Base-by-base conservation (phyloP, 30 jellyfish, hydroid and myxozoan genomes). In the Pelagia noctiluca region DNA sequence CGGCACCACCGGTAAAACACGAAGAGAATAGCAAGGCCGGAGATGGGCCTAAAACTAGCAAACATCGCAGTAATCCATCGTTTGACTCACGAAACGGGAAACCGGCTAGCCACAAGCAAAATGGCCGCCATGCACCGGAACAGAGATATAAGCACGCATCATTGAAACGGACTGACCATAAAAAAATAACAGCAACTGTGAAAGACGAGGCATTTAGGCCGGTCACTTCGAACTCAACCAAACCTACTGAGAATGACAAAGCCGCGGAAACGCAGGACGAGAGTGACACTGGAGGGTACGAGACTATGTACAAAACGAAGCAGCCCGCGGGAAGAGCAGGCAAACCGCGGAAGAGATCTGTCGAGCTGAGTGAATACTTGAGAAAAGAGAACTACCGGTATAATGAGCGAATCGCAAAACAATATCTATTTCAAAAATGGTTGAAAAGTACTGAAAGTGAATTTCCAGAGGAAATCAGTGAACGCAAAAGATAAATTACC, bases 391-490 rank as follows among this genome's bases (percentile, higher is more conserved):
- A 86, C 42, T 75, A 75, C 62, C 79, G 78, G 28, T 86, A 86
- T 38, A 86, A 86, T 38, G 96, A 86, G 50, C 46, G 88, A 3
- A 50, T 83, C 11, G 88, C 96, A 30, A 86, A 86, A 37, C 90
- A 76, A 66, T 86, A 62, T 26, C 53, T 86, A 63, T 86, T 86
- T 76, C 89, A 86, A 74, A 75, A 76, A 49, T 86, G 96, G 96
- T 18, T 86, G 50, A 35, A 42, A 19, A 86, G 89, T 32, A 86
- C 87, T 5, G 88, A 74, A 37, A 29, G 34, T 18, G 86, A 86
- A 42, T 62, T 74, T 19, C 88, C 88, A 12, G 94, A 74, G n/a
- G n/a, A n/a, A n/a, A n/a, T n/a, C n/a, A n/a, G n/a, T n/a, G n/a
- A n/a, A n/a, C n/a, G n/a, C n/a, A n/a, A n/a, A n/a, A n/a, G n/a